Evolutionary conservation across 2,797 vertebrate genomes (phyloP).

Genomic region (Phoxinus dragarum): DNA sequence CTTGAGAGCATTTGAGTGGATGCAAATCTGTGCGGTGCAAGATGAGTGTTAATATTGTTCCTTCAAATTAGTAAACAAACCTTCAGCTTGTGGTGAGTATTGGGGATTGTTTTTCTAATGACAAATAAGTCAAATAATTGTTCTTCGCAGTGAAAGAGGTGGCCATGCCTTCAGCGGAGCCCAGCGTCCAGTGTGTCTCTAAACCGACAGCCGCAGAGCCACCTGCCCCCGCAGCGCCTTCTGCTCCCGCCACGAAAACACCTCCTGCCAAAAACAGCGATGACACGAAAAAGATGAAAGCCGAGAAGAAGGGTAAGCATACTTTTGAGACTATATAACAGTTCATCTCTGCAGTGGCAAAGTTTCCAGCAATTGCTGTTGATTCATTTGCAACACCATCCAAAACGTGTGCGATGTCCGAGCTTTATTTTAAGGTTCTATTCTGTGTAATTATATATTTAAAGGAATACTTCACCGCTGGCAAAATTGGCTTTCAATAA

Average conservation of each 20-base stretch:
- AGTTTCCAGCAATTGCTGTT: neutral
- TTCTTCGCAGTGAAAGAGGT: constrained; percentile 82
- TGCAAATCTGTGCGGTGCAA: neutral
- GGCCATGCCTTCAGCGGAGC: constrained; percentile 71
- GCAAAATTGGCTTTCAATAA: neutral
- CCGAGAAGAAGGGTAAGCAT: constrained; percentile 90
- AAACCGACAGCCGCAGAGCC: constrained; percentile 70
- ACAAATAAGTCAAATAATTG: constrained; percentile 9
- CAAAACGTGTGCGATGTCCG: neutral
- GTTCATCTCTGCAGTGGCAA: neutral
- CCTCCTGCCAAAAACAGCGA: constrained; percentile 77
- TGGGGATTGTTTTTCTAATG: neutral
- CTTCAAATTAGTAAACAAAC: neutral
- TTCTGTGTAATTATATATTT: neutral
- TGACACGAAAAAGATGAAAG: constrained; percentile 85
- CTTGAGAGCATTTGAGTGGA: neutral
- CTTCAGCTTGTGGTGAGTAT: neutral
- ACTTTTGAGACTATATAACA: neutral
- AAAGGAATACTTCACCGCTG: neutral
- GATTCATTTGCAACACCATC: neutral
- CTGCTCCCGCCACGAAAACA: constrained; percentile 70
- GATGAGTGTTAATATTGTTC: neutral
- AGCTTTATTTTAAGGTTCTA: neutral
- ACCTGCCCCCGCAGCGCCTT: constrained; percentile 62
- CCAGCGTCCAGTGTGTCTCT: constrained; percentile 65